Evolutionary conservation across 2,113 vertebrate genomes (phyloP).

Genomic region (Thamnophis sirtalis): DNA sequence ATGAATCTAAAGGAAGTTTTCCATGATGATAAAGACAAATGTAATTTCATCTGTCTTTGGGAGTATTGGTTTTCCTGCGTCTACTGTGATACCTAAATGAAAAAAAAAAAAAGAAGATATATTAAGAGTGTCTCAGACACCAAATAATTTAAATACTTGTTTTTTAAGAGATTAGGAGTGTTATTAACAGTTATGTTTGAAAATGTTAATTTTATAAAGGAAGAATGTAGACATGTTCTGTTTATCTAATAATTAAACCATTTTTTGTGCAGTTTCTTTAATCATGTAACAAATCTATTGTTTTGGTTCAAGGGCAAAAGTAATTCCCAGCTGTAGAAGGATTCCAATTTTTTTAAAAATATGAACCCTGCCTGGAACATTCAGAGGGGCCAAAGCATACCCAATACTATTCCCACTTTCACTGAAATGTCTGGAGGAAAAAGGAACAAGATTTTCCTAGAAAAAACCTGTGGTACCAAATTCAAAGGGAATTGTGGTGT

Average conservation of each 20-base stretch:
- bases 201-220: background rate
- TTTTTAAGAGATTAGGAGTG: background rate
- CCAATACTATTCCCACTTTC: no score
- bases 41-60: slow-evolving; percentile 57
- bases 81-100: slow-evolving; percentile 63
- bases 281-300: background rate
- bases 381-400: background rate
- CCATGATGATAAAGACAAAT: slow-evolving; percentile 1
- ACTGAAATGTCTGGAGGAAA: background rate
- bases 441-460: background rate
- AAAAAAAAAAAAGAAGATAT: background rate
- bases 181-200: background rate
- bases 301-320: background rate
- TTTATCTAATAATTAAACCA: background rate
- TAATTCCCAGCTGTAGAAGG: background rate
- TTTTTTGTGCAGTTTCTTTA: background rate
- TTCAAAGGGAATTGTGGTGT: background rate
- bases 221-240: background rate
- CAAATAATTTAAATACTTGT: background rate
- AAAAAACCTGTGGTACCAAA: background rate
- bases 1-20: background rate
- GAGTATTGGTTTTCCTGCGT: slow-evolving; percentile 62
- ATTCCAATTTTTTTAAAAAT: background rate
- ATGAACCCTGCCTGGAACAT: background rate
- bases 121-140: background rate